phyloP scores from a whole-genome alignment of 2,888 invertebrate genomes.

The Alsophila aescularia region DNA sequence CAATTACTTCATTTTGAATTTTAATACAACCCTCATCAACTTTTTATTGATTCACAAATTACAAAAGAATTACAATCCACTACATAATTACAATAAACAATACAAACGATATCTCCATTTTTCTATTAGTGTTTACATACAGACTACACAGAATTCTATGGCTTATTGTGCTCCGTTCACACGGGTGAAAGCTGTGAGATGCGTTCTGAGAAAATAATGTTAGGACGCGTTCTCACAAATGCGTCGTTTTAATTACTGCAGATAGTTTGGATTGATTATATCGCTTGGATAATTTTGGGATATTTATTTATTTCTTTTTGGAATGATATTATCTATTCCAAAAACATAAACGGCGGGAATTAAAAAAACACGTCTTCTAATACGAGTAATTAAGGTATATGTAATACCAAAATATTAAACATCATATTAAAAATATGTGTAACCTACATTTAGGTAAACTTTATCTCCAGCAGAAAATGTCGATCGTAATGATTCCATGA shows the following conservation, averaged over 20 bases:
- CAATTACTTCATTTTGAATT: neutral
- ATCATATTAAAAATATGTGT: too few species aligned
- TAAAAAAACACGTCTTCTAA: too few species aligned
- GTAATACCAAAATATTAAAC: too few species aligned
- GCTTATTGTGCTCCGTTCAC: constrained; percentile 48
- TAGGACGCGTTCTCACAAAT: constrained; percentile 41
- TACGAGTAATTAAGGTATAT: too few species aligned
- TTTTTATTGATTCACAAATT: constrained; percentile 37
- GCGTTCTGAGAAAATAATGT: constrained; percentile 36
- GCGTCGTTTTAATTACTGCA: constrained; percentile 20
- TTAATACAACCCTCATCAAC: too few species aligned
- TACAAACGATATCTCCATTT: constrained; percentile 27
- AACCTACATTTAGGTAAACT: too few species aligned
- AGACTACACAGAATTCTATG: constrained; percentile 28
- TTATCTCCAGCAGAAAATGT: too few species aligned
- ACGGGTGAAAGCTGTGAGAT: constrained; percentile 52
- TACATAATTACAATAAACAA: constrained; percentile 37
- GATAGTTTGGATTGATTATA: constrained; percentile 12
- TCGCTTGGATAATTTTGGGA: constrained; percentile 7
- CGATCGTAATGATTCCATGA: too few species aligned
- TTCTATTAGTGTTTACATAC: constrained; percentile 34
- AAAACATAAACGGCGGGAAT: too few species aligned
- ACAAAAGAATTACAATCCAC: constrained; percentile 32
- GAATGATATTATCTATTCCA: neutral
- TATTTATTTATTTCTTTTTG: neutral